Base-by-base conservation (phyloP, 2,888 invertebrate genomes). In the Ormyrus thymus region DNA sequence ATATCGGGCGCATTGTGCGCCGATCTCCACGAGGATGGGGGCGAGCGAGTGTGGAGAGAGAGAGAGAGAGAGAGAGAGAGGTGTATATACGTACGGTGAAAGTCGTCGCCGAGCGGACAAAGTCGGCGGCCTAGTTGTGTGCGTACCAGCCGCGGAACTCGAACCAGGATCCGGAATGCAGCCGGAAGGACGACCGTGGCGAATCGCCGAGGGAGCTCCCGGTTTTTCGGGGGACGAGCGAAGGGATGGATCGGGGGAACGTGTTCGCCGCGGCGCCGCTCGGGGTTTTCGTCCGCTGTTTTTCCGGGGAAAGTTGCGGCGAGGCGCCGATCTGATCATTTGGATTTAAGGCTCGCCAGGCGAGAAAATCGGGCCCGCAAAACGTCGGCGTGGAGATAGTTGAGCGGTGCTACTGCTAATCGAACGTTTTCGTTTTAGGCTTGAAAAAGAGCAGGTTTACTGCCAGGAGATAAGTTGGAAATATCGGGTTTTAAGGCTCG, bases 1-100 rank as follows among this genome's bases (percentile, higher is more conserved):
- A 29, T 50, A 58, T 53, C 64, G 29, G 50, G 76, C 64, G 53
- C 70, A 51, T 66, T 66, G 66, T 66, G 56, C 73, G 29, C 55
- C n/a, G 50, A 58, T 70, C 70, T 68, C 56, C 50, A 70, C 55
- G 72, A 72, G 72, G 43, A 53, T 43, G 53, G n/a, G 11, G 43
- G 50, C 13, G 56, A 10, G 9, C 10, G n/a, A 50, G 9, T 50
- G 48, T 50, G 10, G 29, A 43, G 1, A 72, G 72, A 13, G 29
- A 46, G 53, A 43, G 10, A 29, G 50, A 5, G 56, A 10, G 9
- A 6, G n/a, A 50, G 9, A 43, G 48, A 43, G 10, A 29, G 50
- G 1, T 55, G 11, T 50, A 9, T 58, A 48, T 10, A 9, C 13
- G 13, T 11, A 11, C 11, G 61, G 68, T 76, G 75, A 76, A 76